A percentile compares a stretch with the other conserved stretches of the same genome.
Evolutionary conservation across 1,140 invertebrate species (phyloP).

Genomic region (Eurosta solidaginis): DNA sequence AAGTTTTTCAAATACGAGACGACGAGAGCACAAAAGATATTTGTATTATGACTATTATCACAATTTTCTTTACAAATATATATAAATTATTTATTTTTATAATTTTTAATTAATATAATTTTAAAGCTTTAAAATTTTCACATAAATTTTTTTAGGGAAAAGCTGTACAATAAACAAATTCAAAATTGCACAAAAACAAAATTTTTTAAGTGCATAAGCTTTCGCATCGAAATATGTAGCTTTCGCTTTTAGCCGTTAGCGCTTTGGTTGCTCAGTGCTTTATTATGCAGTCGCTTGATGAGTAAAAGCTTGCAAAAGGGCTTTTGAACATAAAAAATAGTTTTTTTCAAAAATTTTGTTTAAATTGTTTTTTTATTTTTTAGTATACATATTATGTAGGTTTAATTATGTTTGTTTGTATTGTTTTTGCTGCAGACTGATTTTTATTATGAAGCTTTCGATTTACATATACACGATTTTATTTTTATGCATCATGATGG

Average conservation of each 20-base stretch:
- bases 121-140: not conserved
- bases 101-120: not conserved
- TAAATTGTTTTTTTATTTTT: not conserved
- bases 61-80: constrained; percentile 38
- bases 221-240: not conserved
- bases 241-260: not conserved
- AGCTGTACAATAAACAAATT: no score
- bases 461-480: no score
- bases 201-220: not conserved
- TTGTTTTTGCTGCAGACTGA: not conserved
- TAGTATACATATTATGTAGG: not conserved
- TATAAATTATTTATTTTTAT: not conserved
- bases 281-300: not conserved
- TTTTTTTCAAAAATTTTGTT: not conserved
- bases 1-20: not conserved
- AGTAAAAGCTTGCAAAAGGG: not conserved
- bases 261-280: not conserved
- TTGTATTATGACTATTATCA: constrained; percentile 56
- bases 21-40: not conserved
- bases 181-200: not conserved
- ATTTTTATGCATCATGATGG: no score
- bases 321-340: not conserved
- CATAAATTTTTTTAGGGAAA: not conserved
- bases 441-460: no score
- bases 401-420: not conserved